Conservation (phyloP, 2,888 invertebrate species). For the Nipponacmea schrenckii region DNA sequence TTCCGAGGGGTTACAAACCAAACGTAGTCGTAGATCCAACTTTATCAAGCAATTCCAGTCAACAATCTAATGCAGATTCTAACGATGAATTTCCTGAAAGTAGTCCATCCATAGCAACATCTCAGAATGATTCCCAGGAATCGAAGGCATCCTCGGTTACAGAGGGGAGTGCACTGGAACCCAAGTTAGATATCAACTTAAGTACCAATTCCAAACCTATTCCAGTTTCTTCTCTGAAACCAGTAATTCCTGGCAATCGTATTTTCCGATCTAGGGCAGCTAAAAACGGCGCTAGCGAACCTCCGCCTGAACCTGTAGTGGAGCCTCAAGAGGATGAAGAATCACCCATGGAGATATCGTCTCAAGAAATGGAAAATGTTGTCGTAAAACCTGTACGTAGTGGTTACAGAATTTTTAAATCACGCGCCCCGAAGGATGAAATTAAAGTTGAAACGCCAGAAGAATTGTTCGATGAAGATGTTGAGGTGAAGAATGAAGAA, state of each 20-base stretch:
- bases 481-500: background rate
- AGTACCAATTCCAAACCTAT: conserved; percentile 2
- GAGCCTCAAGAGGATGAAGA: conserved; percentile 16
- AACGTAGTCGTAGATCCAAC: background rate
- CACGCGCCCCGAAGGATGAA: conserved; percentile 23
- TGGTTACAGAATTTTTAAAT: conserved; percentile 37
- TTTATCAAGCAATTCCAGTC: background rate
- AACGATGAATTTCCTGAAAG: background rate
- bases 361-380: conserved; percentile 3
- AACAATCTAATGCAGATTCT: background rate
- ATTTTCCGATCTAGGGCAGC: background rate
- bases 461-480: background rate
- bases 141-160: background rate
- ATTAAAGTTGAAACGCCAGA: background rate
- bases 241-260: background rate
- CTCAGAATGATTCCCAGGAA: background rate
- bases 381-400: conserved; percentile 13
- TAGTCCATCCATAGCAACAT: background rate
- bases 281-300: background rate
- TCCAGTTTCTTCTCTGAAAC: background rate
- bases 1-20: conserved; percentile 7
- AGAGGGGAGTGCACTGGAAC: background rate
- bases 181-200: background rate
- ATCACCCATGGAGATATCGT: conserved; percentile 7
- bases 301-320: conserved; percentile 11